These are phyloP conservation scores for Leptinotarsa juncta DNA, from an alignment of 2,888 invertebrate genomes.

Conservation along the genomic window DNA sequence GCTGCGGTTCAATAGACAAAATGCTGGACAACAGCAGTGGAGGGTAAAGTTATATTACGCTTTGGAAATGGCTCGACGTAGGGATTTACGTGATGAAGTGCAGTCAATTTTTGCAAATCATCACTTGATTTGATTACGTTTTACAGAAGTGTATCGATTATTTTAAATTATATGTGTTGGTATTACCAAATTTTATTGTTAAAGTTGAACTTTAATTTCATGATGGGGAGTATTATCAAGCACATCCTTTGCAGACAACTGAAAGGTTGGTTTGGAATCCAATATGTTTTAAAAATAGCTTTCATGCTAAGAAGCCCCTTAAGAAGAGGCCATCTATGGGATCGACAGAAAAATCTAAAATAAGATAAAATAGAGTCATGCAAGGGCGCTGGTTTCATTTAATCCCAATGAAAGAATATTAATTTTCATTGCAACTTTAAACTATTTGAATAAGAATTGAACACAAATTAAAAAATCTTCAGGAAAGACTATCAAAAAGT, in stretches of 20 bases:
- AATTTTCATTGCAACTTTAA: too few relatives aligned
- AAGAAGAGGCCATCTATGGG: too few relatives aligned
- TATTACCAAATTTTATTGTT: neutral
- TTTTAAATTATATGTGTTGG: neutral
- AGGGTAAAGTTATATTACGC: conserved; percentile 51
- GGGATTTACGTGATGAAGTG: conserved; percentile 51
- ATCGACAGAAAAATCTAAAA: too few relatives aligned
- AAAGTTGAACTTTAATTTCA: neutral
- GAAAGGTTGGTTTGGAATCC: neutral
- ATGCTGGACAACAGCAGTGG: conserved; percentile 47
- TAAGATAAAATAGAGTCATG: too few relatives aligned
- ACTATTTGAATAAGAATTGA: too few relatives aligned
- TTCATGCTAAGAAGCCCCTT: too few relatives aligned
- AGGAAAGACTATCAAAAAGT: too few relatives aligned
- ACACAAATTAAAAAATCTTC: too few relatives aligned
- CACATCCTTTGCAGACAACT: neutral
- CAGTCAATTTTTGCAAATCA: conserved; percentile 44
- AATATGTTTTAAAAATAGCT: too few relatives aligned
- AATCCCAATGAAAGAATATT: too few relatives aligned
- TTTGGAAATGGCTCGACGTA: conserved; percentile 53
- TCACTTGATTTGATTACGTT: conserved; percentile 15
- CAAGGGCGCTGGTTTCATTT: too few relatives aligned
- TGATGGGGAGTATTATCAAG: neutral
- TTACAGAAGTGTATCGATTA: neutral
- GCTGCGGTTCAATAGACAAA: conserved; percentile 48